Evolutionary conservation across 2,797 vertebrate genomes (phyloP).

Genomic region (Aulostomus chinensis): DNA sequence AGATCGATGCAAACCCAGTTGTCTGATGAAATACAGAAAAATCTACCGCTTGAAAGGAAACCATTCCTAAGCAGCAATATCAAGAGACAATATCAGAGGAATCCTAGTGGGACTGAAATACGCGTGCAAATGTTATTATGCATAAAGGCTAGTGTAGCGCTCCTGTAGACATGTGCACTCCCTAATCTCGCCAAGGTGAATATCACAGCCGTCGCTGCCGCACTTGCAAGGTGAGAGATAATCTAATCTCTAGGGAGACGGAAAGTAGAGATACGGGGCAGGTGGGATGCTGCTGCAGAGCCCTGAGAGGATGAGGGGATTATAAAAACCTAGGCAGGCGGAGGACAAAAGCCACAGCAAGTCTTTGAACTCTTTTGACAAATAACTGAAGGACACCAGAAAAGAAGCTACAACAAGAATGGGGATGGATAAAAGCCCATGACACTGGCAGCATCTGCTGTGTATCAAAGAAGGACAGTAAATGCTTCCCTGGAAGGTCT

Average conservation of each 20-base stretch:
- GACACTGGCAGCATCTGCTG: neutral
- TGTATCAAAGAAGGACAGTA: neutral
- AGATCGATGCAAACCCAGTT: too few relatives aligned
- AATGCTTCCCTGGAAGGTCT: too few relatives aligned
- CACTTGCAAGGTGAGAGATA: slow-evolving; percentile 34
- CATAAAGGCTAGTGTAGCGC: too few relatives aligned
- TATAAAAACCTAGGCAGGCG: slow-evolving; percentile 1
- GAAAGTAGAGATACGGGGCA: slow-evolving; percentile 20
- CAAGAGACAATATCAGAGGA: too few relatives aligned
- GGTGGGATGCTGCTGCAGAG: neutral
- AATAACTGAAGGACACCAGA: slow-evolving; percentile 38
- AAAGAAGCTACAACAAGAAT: slow-evolving; percentile 15
- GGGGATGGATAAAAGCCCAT: slow-evolving; percentile 10
- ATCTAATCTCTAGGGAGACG: slow-evolving; percentile 52
- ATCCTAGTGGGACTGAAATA: too few relatives aligned
- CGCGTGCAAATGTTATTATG: too few relatives aligned
- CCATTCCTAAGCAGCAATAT: too few relatives aligned
- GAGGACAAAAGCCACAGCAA: slow-evolving; percentile 7
- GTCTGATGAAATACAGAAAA: too few relatives aligned
- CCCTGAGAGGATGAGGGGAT: slow-evolving; percentile 1
- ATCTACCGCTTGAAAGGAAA: too few relatives aligned
- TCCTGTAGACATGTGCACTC: too few relatives aligned
- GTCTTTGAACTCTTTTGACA: slow-evolving; percentile 39
- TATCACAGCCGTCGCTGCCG: slow-evolving; percentile 24
- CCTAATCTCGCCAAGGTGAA: slow-evolving; percentile 34